A percentile compares a stretch with the other conserved stretches of the same genome.
phyloP scores from a whole-genome alignment of 2,888 invertebrate genomes.

The Chloroclystis v-ata region DNA sequence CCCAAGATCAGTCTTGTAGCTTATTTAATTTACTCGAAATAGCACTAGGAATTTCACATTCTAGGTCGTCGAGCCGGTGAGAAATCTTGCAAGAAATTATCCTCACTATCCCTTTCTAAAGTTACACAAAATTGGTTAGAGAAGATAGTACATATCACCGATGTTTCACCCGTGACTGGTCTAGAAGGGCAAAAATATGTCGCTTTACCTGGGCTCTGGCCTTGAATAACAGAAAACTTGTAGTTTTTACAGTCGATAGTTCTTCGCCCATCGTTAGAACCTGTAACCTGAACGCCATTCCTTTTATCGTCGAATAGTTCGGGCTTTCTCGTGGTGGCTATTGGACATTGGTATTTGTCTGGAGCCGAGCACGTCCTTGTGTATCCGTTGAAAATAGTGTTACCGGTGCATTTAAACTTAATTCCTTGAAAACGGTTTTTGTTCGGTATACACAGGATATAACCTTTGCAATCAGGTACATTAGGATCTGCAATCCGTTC shows the following conservation, averaged over 20 bases:
- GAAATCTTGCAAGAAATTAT: slow-evolving; percentile 51
- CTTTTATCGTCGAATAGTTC: slow-evolving; percentile 43
- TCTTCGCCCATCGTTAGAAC: slow-evolving; percentile 16
- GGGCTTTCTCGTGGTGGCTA: slow-evolving; percentile 41
- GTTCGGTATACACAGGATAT: slow-evolving; percentile 67
- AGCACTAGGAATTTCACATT: slow-evolving; percentile 3
- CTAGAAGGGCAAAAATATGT: slow-evolving; percentile 65
- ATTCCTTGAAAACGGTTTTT: slow-evolving; percentile 66
- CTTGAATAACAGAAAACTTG: slow-evolving; percentile 62
- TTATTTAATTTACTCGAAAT: slow-evolving; percentile 4
- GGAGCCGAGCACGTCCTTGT: slow-evolving; percentile 63
- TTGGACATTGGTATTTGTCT: slow-evolving; percentile 59
- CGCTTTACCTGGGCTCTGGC: slow-evolving; percentile 46
- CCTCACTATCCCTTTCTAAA: slow-evolving; percentile 55
- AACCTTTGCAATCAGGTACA: slow-evolving; percentile 67
- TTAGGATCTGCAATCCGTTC: slow-evolving; percentile 66
- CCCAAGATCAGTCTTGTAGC: slow-evolving; percentile 24
- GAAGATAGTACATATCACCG: slow-evolving; percentile 62
- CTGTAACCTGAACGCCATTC: slow-evolving; percentile 27
- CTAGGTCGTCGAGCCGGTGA: slow-evolving; percentile 56
- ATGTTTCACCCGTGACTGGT: slow-evolving; percentile 49
- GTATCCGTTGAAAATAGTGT: slow-evolving; percentile 63
- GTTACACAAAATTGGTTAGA: slow-evolving; percentile 68
- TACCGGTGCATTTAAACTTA: slow-evolving; percentile 66
- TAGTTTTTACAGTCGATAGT: slow-evolving; percentile 67